A percentile compares a stretch with the other conserved stretches of the same genome.
Conservation (phyloP, 2,888 invertebrate species). For the Parnassius glacialis region DNA sequence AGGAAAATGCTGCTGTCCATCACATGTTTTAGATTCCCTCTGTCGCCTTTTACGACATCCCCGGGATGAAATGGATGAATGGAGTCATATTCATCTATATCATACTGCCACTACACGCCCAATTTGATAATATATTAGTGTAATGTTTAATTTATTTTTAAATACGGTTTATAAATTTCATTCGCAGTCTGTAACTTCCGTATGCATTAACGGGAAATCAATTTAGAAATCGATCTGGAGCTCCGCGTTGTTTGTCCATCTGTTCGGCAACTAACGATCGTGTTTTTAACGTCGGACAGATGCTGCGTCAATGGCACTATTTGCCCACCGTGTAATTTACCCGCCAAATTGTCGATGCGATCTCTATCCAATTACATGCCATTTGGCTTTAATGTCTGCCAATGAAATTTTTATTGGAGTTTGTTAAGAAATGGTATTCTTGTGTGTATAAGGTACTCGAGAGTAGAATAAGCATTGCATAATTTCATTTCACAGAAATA, state of each 20-base stretch:
- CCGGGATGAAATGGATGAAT: too few species aligned
- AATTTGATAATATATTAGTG: too few species aligned
- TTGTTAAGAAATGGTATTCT: background rate
- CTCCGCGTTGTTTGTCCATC: slow-evolving; percentile 51
- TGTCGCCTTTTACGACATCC: too few species aligned
- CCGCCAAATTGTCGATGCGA: slow-evolving; percentile 34
- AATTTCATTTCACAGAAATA: slow-evolving; percentile 1
- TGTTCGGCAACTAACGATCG: slow-evolving; percentile 46
- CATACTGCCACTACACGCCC: too few species aligned
- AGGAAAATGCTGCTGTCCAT: too few species aligned
- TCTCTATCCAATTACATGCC: slow-evolving; percentile 37
- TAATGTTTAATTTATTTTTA: background rate
- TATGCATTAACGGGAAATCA: slow-evolving; percentile 4
- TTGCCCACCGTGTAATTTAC: slow-evolving; percentile 37
- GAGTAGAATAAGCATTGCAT: slow-evolving; percentile 1
- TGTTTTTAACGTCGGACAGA: slow-evolving; percentile 41
- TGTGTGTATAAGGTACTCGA: background rate
- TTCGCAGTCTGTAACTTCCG: slow-evolving; percentile 5
- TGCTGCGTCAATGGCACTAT: slow-evolving; percentile 39
- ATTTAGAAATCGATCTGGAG: slow-evolving; percentile 22
- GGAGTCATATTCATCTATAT: too few species aligned
- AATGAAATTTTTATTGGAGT: slow-evolving; percentile 14
- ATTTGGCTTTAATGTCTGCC: slow-evolving; percentile 30
- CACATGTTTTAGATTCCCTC: too few species aligned
- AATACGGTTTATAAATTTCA: background rate